Percentiles rank a stretch among this genome's conserved stretches.
These are phyloP conservation scores for Sebastes itinus DNA, from an alignment of 2,797 vertebrate genomes.

Conservation along the genomic window DNA sequence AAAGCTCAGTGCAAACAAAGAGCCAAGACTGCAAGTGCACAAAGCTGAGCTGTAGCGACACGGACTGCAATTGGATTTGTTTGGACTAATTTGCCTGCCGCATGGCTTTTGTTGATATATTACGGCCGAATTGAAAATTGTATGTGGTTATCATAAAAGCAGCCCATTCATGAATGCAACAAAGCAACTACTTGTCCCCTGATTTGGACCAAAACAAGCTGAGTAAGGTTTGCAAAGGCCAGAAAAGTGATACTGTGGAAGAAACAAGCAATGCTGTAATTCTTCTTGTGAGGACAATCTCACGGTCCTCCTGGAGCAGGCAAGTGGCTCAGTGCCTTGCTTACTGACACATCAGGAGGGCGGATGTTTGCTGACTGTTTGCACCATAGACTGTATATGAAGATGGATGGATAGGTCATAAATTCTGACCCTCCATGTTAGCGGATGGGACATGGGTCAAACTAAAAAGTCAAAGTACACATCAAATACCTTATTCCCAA, in stretches of 20 bases:
- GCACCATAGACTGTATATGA: no score
- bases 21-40: constrained; percentile 23
- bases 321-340: neutral
- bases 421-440: no score
- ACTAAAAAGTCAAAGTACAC: no score
- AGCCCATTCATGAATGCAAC: constrained; percentile 5
- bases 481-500: no score
- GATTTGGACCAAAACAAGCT: constrained; percentile 38
- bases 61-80: constrained; percentile 39
- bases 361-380: neutral
- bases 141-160: constrained; percentile 39
- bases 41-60: constrained; percentile 35
- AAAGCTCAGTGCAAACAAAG: constrained; percentile 31
- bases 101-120: constrained; percentile 58
- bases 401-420: no score
- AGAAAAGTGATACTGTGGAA: neutral
- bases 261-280: neutral
- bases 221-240: constrained; percentile 25
- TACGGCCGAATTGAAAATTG: constrained; percentile 34
- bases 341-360: neutral
- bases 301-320: neutral
- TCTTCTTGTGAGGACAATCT: neutral
- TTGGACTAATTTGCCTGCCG: constrained; percentile 49
- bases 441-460: no score
- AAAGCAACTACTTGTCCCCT: constrained; percentile 25